Base-by-base conservation (phyloP, 2,113 vertebrate genomes). In the Pavo muticus region DNA sequence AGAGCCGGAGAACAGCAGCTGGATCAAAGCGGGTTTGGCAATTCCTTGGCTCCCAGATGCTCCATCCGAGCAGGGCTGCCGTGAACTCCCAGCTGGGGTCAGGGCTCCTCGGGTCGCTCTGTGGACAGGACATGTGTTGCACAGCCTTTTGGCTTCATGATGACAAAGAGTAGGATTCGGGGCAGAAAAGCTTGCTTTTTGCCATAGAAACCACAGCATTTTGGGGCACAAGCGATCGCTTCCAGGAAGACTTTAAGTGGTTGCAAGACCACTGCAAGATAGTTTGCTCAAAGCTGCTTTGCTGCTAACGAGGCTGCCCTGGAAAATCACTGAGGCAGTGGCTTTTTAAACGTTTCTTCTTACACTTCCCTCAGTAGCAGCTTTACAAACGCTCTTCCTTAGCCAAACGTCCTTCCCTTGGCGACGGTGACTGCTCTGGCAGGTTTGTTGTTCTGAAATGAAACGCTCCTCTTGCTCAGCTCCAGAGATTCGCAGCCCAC, bases 391-490 rank as follows among this genome's bases (percentile, higher is more conserved):
- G 42, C 78, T 85, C n/a, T 67, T n/a, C 78, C 90, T 82, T 35
- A 48, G 90, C 95, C 92, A 93, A 96, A 87, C 18, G 78, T 44
- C 85, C 90, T 61, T 90, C 90, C 94, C 88, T 90, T 80, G 90
- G 90, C 48, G 14, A 56, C 81, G 4, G 5, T 8, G 94, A 32
- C 81, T 29, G 95, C 88, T 91, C 90, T 76, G 82, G 85, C 88
- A 94, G 90, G 78, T 94, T 93, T 73, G 78, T 25, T 64, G 74
- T 57, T 71, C 84, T 37, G 72, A 47, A 87, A 80, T 4, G 0
- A 2, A 68, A n/a, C 32, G 1, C 32, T 78, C 78, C 68, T 65
- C 65, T 24, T 24, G 70, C 78, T 56, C 73, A 89, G 77, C 84
- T 83, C 64, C 1, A 69, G 93, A 73, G 68, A 39, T 63, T 37